Conservation (phyloP, 2,113 vertebrate species). For the Mungos mungo region DNA sequence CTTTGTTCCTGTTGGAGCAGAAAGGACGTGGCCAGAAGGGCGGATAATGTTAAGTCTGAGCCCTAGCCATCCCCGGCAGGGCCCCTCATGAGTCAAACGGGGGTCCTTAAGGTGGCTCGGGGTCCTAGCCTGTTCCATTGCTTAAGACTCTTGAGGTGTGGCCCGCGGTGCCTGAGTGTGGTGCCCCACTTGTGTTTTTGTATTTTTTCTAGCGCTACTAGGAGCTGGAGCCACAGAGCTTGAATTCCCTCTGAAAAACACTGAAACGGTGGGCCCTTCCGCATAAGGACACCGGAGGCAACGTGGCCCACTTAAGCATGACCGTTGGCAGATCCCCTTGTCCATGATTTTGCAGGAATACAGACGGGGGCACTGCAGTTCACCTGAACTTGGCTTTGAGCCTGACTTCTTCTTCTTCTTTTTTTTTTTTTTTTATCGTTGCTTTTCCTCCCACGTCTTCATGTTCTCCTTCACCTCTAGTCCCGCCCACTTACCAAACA, state of each 20-base stretch:
- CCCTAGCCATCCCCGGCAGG: not conserved
- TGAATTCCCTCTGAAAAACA: slow-evolving; percentile 37
- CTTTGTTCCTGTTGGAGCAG: not conserved
- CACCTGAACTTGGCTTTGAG: not conserved
- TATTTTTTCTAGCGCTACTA: slow-evolving; percentile 50
- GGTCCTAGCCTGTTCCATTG: too few relatives aligned
- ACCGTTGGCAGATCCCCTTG: not conserved
- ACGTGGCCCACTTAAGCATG: not conserved
- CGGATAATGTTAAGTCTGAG: not conserved
- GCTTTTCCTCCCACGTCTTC: not conserved
- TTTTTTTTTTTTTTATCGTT: not conserved
- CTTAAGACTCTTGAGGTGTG: not conserved
- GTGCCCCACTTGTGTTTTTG: slow-evolving; percentile 25
- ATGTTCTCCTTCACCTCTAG: not conserved
- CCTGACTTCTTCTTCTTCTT: not conserved
- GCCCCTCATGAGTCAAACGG: fast-evolving
- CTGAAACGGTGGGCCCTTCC: slow-evolving; percentile 11
- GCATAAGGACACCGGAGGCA: slow-evolving; percentile 22
- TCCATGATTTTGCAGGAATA: not conserved
- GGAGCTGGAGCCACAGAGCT: slow-evolving; percentile 60
- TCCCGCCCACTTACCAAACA: slow-evolving; percentile 22
- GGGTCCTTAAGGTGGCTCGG: not conserved
- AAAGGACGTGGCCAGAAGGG: not conserved
- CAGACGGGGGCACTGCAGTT: not conserved
- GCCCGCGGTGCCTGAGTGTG: not conserved